A percentile compares a stretch with the other conserved stretches of the same genome.
Conservation (phyloP, 2,113 vertebrate genomes). For the Percopsis transmontana region DNA sequence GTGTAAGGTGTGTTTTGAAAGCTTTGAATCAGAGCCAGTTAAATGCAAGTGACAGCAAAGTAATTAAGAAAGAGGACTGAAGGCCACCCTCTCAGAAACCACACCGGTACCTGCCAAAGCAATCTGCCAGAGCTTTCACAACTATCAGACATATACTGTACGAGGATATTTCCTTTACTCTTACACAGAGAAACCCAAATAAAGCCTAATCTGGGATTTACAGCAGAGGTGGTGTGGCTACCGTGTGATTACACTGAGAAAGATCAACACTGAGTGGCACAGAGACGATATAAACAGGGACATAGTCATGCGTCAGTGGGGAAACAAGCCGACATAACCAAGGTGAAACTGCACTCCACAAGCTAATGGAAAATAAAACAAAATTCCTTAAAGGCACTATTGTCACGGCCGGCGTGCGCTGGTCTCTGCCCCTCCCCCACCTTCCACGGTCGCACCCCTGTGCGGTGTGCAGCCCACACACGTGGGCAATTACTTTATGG, state of each 20-base stretch:
- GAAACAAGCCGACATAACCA: constrained; percentile 2
- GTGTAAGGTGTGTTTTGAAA: not conserved
- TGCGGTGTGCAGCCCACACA: too few species aligned
- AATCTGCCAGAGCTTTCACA: constrained; percentile 10
- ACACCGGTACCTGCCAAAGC: too few species aligned
- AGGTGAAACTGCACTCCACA: not conserved
- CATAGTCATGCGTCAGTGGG: not conserved
- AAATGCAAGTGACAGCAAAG: not conserved
- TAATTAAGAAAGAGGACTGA: not conserved
- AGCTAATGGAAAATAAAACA: too few species aligned
- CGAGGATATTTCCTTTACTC: too few species aligned
- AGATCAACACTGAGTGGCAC: not conserved
- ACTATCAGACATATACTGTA: too few species aligned
- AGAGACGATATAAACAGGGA: not conserved
- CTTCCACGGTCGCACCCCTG: too few species aligned
- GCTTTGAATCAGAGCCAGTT: not conserved
- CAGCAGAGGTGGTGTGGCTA: not conserved
- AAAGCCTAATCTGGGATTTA: constrained; percentile 5
- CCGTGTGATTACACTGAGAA: not conserved
- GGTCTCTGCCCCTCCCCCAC: too few species aligned
- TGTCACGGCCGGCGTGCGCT: too few species aligned
- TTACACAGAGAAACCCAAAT: constrained; percentile 7
- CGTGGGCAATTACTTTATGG: too few species aligned
- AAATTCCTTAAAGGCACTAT: too few species aligned
- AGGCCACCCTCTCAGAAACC: too few species aligned